Evolutionary conservation across 2,888 invertebrate genomes (phyloP), one percentile per base, ranked within the genome.

Genomic region (Synergus itoensis): DNA sequence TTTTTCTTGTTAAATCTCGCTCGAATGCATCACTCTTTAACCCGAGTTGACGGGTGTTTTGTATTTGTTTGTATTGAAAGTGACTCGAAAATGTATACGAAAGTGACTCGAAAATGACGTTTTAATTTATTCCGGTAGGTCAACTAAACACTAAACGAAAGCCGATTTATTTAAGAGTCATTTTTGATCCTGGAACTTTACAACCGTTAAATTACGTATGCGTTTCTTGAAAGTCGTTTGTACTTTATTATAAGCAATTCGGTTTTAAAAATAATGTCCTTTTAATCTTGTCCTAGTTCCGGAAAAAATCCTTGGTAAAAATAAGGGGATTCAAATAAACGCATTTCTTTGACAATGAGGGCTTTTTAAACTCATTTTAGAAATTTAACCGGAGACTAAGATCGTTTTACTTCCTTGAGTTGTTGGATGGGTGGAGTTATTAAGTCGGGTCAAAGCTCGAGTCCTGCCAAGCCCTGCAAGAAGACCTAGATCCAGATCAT

Each of bases 401-500:
- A 36, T 36, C 36, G 36, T 0, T 36, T 36, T 36, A 36, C 36
- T 36, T 36, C 36, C 36, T 36, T 36, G 36, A 28, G 57, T 57
- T 57, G 4, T 16, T 12, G 12, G 7, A 62, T 28, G 14, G 11
- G 28, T 62, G 21, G 28, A 57, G 11, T 28, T 62, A 62, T 62
- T 36, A 12, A 36, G 36, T 53, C 2, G n/a, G 18, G 4, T 65
- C n/a, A 65, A 28, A 73, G 48, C 14, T 45, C 48, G 40, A 43
- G 28, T 48, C 12, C 41, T 76, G 62, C 16, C 43, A 43, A 53
- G 21, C 36, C 67, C 65, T 45, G 65, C 67, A 64, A 76, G 67
- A 79, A 79, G 76, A 73, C 53, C 73, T 57, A 57, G 73, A 36
- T 80, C 73, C 21, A 40, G 79, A 65, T 73, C 57, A 79, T 80